These are phyloP conservation scores for Thecocarcelia acutangulata DNA, from an alignment of 2,888 invertebrate genomes.

Conservation along the genomic window DNA sequence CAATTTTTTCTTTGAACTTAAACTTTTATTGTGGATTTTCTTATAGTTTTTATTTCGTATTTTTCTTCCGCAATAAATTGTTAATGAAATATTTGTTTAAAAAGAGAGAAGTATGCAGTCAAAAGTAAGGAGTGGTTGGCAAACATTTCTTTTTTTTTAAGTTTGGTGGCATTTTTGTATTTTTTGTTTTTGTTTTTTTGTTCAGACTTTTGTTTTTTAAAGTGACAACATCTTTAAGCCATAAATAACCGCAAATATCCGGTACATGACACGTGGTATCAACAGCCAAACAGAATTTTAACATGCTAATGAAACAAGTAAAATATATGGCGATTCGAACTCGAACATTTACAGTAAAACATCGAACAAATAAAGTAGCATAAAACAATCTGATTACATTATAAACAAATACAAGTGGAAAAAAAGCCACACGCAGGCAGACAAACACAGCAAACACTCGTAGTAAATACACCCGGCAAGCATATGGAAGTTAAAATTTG, in stretches of 20 bases:
- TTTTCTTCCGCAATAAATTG: conserved; percentile 49
- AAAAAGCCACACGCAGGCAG: conserved; percentile 28
- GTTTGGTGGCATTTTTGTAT: background rate
- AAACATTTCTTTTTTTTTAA: background rate
- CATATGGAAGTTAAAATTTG: no score
- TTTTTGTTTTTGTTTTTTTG: background rate
- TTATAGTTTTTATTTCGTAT: background rate
- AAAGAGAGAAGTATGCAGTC: conserved; percentile 2
- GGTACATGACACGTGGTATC: conserved; percentile 79
- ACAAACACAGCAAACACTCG: no score
- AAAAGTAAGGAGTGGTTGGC: conserved; percentile 29
- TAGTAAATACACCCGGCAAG: no score
- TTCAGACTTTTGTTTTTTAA: conserved; percentile 49
- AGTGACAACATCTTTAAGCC: conserved; percentile 68
- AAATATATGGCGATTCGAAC: conserved; percentile 53
- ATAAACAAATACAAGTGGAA: conserved; percentile 54
- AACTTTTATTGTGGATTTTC: conserved; percentile 32
- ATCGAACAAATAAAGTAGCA: background rate
- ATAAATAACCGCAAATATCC: conserved; percentile 80
- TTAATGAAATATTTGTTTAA: conserved; percentile 62
- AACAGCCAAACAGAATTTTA: conserved; percentile 71
- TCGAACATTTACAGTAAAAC: conserved; percentile 22
- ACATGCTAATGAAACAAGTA: conserved; percentile 66
- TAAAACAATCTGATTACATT: conserved; percentile 61
- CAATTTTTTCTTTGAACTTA: conserved; percentile 58